These are phyloP conservation scores for Bactericera cockerelli DNA, from an alignment of 1,140 invertebrate species.

Conservation along the genomic window DNA sequence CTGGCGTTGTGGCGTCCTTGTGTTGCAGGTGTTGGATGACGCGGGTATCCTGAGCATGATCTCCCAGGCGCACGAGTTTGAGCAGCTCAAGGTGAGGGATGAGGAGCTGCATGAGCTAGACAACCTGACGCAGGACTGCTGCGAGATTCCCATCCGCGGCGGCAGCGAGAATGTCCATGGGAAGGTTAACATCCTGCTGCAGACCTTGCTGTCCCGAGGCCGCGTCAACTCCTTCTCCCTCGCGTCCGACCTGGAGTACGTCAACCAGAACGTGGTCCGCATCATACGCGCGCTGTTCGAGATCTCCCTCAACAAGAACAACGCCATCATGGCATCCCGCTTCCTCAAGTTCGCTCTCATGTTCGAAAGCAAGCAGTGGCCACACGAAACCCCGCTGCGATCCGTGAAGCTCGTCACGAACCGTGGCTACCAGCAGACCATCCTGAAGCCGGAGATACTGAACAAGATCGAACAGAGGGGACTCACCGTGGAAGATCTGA, in stretches of 20 bases:
- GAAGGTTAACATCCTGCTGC: conserved; percentile 95
- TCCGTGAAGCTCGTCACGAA: conserved; percentile 35
- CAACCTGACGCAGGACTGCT: conserved; percentile 47
- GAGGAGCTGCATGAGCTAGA: conserved; percentile 89
- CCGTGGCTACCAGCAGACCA: conserved; percentile 39
- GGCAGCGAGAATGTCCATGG: conserved; percentile 79
- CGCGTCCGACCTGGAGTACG: conserved; percentile 82
- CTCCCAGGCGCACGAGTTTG: conserved; percentile 83
- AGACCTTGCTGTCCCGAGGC: conserved; percentile 72
- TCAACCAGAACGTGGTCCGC: conserved; percentile 74
- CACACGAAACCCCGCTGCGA: conserved; percentile 64
- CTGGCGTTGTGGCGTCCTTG: too few species aligned
- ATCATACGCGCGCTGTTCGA: conserved; percentile 89
- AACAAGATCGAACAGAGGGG: conserved; percentile 64
- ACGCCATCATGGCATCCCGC: conserved; percentile 69
- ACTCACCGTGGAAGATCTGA: conserved; percentile 55
- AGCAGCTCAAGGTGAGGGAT: conserved; percentile 89
- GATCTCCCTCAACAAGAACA: conserved; percentile 75
- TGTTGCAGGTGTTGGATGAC: conserved; percentile 55
- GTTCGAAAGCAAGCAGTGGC: conserved; percentile 81
- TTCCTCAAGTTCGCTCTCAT: conserved; percentile 74
- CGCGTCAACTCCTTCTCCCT: conserved; percentile 74
- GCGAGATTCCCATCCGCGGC: conserved; percentile 57
- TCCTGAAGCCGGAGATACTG: conserved; percentile 59
- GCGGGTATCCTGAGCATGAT: conserved; percentile 76